Base-by-base conservation (phyloP, 2,888 invertebrate species). In the Petrophora chlorosata region DNA sequence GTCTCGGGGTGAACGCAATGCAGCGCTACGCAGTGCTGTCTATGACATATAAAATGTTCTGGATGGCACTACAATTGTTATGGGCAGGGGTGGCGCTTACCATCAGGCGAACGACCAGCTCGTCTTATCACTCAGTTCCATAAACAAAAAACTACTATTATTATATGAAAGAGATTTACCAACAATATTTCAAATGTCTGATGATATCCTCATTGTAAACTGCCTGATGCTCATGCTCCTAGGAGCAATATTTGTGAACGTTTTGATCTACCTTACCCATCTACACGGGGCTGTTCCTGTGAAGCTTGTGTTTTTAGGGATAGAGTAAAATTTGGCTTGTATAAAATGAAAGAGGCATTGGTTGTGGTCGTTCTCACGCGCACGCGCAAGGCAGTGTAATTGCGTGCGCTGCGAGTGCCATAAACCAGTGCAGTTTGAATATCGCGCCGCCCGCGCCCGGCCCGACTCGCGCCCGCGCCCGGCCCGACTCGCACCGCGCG, bases 341-440 rank as follows among this genome's bases (percentile, higher is more conserved):
- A 3, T 9, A 0, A 14, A 14, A 8, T 8, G 2, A 7, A 7
- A 2, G 3, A 13, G 3, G 12, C 3, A 7, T 7, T 14, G 28
- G 28, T 12, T 3, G 5, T 2, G 28, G 8, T 2, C 5, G 28
- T 29, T 29, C 28, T 29, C 28, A 30, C 15, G 25, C 12, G 16
- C 17, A 32, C 32, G 16, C 9, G 16, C 17, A 32, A n/a, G 15
- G 8, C 8, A 3, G 15, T 35, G 32, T 43, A 43, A 43, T 43
- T 43, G 43, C 43, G 29, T 43, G 34, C 19, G 19, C 17, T 12
- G 10, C 5, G 35, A 36, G 43, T 29, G 35, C 43, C 30, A 43
- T 43, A 43, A 32, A 32, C 16, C 17, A 32, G 16, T 9, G 17
- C 32, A 7, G 32, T 32, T 32, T 32, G 10, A 32, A 32, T 32